A percentile compares a stretch with the other conserved stretches of the same genome.
Evolutionary conservation across 2,113 vertebrate genomes (phyloP).

Genomic region (Zosterops japonicus): DNA sequence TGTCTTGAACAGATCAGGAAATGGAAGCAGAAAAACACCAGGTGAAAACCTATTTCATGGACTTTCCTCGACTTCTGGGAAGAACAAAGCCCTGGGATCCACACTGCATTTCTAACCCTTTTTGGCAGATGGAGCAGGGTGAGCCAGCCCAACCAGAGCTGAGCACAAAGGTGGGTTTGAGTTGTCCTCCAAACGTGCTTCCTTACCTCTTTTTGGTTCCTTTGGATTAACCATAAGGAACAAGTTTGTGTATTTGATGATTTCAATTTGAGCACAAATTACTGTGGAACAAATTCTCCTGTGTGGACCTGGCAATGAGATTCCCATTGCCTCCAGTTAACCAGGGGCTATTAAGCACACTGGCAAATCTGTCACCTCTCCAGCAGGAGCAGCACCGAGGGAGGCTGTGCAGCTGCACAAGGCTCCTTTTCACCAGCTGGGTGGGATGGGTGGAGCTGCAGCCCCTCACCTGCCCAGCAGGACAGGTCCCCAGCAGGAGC

Average conservation of each 20-base stretch:
- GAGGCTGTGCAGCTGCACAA: not conserved
- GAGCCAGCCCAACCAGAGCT: not conserved
- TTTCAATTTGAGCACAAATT: not conserved
- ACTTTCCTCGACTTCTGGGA: not conserved
- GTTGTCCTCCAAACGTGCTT: not conserved
- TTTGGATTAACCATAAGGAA: not conserved
- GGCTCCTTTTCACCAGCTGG: not conserved
- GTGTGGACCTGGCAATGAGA: not conserved
- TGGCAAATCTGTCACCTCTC: not conserved
- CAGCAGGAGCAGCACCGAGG: rapidly evolving
- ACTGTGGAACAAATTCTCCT: not conserved
- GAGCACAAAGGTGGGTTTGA: not conserved
- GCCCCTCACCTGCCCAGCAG: not conserved
- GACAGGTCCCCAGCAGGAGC: not conserved
- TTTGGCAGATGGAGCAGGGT: not conserved
- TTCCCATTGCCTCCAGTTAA: not conserved
- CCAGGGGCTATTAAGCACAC: not conserved
- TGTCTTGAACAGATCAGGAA: not conserved
- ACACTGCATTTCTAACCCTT: rapidly evolving
- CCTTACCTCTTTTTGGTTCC: not conserved
- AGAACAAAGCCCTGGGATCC: not conserved
- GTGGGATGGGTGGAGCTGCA: not conserved
- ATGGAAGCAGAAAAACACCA: not conserved
- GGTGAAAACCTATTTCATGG: not conserved
- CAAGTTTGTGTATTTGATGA: not conserved